Conservation (phyloP, 2,888 invertebrate species). For the Tanytarsus gracilentus region DNA sequence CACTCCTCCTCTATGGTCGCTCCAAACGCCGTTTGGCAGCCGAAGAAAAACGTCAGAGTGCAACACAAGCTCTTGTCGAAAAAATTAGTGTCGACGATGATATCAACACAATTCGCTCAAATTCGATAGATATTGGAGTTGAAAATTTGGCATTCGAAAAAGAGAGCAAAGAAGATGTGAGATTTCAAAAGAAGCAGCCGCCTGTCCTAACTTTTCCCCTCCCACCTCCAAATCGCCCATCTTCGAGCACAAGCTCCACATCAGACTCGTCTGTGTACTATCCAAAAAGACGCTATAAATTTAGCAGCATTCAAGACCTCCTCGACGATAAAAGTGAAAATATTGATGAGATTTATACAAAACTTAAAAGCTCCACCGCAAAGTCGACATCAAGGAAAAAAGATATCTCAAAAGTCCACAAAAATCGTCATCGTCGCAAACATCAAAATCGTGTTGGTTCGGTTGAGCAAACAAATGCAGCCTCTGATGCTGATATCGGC, state of each 20-base stretch:
- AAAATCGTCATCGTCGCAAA: conserved; percentile 39
- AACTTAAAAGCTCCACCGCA: conserved; percentile 32
- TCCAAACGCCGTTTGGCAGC: conserved; percentile 35
- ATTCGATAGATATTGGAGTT: conserved; percentile 33
- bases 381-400: conserved; percentile 31
- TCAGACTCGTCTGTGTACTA: conserved; percentile 44
- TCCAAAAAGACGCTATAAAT: conserved; percentile 40
- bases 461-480: conserved; percentile 37
- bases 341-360: conserved; percentile 38
- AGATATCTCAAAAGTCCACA: conserved; percentile 35
- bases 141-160: conserved; percentile 40
- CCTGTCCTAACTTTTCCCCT: conserved; percentile 33
- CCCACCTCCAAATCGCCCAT: conserved; percentile 32
- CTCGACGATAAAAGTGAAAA: conserved; percentile 39
- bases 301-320: conserved; percentile 39
- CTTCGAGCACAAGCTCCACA: conserved; percentile 34
- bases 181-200: conserved; percentile 6
- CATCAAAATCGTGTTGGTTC: conserved; percentile 43
- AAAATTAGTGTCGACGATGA: conserved; percentile 32
- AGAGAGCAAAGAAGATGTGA: conserved; percentile 23
- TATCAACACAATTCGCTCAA: conserved; percentile 35
- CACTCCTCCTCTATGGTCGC: conserved; percentile 38
- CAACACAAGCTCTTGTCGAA: conserved; percentile 17
- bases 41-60: conserved; percentile 37
- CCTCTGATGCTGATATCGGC: conserved; percentile 29